Base-by-base conservation (phyloP, 37 sponge, comb jelly and placozoan species). In the Haliclona indistincta region DNA sequence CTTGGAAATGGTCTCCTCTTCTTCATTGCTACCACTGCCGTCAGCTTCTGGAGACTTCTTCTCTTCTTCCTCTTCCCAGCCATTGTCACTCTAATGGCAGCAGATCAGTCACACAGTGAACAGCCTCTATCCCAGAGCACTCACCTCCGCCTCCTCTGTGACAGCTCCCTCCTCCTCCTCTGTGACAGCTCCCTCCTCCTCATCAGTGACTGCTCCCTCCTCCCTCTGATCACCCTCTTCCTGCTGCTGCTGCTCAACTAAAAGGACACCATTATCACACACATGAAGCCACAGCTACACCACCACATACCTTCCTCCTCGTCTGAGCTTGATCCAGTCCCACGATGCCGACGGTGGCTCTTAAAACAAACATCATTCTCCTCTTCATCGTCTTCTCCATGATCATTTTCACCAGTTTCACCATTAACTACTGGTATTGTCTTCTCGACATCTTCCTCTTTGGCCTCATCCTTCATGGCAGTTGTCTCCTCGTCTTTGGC, bases 381-480 rank as follows among this genome's bases (percentile, higher is more conserved):
- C 13, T 47, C 49, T 47, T 47, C 49, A 17, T 47, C 49, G 13
- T 47, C 49, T 17, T 47, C 49, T 17, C 49, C 13, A 58, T 6
- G n/a, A 26, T 58, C 60, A 58, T 25, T 26, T 58, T 58, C 6
- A 6, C 25, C n/a, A 6, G 6, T 11, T 20, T 26, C n/a, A 7
- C 60, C 6, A 58, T n/a, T 6, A 58, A 25, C 60, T 20, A 25
- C 51, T 63, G 30, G n/a, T 22, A 72, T 5, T 38, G 8, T 54
- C 73, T 6, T 26, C 73, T 54, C 73, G 19, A 19, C 73, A 32
- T 53, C 73, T 43, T 44, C 51, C 30, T 70, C 71, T 52, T 45
- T 34, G 53, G 45, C 47, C 17, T 41, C 49, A 43, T 63, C 64
- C 20, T 36, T 63, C 23, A n/a, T n/a, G n/a, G n/a, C n/a, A n/a